Evolutionary conservation across 2,113 vertebrate species (phyloP).

Genomic region (Bufo bufo): DNA sequence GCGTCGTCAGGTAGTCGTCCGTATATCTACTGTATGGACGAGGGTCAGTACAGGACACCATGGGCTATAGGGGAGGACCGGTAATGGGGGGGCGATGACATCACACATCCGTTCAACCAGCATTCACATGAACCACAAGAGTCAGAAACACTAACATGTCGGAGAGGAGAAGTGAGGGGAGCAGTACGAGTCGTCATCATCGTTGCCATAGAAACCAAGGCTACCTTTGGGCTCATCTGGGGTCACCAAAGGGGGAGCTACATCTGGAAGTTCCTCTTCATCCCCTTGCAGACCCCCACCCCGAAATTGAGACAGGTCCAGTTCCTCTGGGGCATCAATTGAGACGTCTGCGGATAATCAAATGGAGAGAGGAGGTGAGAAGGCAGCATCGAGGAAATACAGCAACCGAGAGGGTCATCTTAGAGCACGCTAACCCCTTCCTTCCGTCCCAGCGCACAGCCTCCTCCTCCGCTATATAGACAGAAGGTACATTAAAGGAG

Average conservation of each 20-base stretch:
- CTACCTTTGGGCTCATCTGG: constrained; percentile 99
- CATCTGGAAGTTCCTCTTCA: constrained; percentile 96
- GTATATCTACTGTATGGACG: too few species aligned
- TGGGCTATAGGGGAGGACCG: too few species aligned
- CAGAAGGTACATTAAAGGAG: too few species aligned
- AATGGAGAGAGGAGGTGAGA: not conserved
- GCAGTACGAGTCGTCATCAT: constrained; percentile 99
- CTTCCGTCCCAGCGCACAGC: too few species aligned
- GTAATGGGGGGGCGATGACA: not conserved
- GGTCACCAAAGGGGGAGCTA: constrained; percentile 95
- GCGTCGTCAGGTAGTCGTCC: too few species aligned
- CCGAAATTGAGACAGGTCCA: constrained; percentile 88
- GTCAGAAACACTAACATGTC: constrained; percentile 92
- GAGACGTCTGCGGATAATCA: constrained; percentile 83
- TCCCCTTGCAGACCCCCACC: constrained; percentile 90
- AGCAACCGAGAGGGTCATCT: not conserved
- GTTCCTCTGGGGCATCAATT: constrained; percentile 94
- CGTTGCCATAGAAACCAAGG: constrained; percentile 99
- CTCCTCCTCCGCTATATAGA: too few species aligned
- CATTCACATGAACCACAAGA: constrained; percentile 49
- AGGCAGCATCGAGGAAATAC: too few species aligned
- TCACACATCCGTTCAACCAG: not conserved
- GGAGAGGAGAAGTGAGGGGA: constrained; percentile 97
- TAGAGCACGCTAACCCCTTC: too few species aligned
- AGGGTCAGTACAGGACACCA: not conserved